Conservation (phyloP, 2,797 vertebrate genomes). For the Sus cebifrons region DNA sequence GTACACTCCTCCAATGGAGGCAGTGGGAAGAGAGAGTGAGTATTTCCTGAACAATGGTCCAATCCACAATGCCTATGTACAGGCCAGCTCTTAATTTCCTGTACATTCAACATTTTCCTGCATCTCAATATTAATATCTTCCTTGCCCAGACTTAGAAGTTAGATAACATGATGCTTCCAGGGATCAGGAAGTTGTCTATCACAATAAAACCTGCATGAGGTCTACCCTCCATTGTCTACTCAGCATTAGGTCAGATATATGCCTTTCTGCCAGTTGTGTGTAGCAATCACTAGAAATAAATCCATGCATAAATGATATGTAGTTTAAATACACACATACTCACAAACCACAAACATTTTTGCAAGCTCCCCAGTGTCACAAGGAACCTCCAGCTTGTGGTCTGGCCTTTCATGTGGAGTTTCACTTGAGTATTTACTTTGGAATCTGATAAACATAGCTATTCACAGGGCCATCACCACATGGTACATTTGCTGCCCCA, state of each 20-base stretch:
- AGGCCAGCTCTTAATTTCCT: not conserved
- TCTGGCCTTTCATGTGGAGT: slow-evolving; percentile 69
- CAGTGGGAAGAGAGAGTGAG: not conserved
- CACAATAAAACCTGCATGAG: not conserved
- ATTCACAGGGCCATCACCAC: slow-evolving; percentile 69
- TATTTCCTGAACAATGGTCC: not conserved
- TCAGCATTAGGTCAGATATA: not conserved
- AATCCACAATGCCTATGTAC: not conserved
- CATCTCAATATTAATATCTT: not conserved
- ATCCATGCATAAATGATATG: not conserved
- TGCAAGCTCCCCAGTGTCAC: not conserved
- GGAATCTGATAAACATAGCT: slow-evolving; percentile 81
- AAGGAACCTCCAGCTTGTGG: slow-evolving; percentile 72
- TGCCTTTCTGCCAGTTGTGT: not conserved
- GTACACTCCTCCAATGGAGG: not conserved
- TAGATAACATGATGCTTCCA: not conserved
- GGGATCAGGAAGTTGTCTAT: not conserved
- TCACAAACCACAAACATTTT: slow-evolving; percentile 72
- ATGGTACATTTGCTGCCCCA: slow-evolving; percentile 43
- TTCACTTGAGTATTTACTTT: slow-evolving; percentile 80
- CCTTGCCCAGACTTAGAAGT: not conserved
- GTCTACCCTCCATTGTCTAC: not conserved
- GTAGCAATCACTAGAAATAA: slow-evolving; percentile 12
- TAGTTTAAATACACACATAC: not conserved
- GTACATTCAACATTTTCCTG: not conserved